These are phyloP conservation scores for Sanderia malayensis DNA, from an alignment of 30 jellyfish, hydroid and myxozoan genomes.

Conservation along the genomic window DNA sequence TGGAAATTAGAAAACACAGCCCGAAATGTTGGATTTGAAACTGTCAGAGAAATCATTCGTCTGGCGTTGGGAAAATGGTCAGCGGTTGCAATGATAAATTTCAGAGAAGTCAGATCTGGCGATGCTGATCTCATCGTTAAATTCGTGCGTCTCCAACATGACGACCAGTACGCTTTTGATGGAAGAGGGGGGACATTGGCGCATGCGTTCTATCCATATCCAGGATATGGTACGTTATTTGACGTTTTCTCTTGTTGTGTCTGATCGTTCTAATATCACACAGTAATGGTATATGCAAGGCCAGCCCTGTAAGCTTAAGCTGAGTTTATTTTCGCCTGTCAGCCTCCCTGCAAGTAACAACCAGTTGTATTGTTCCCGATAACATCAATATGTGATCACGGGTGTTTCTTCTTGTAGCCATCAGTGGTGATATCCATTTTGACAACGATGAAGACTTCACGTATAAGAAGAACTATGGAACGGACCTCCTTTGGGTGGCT, in stretches of 20 bases:
- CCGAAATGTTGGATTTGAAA: not conserved
- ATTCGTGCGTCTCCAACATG: slow-evolving; percentile 11
- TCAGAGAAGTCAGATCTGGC: slow-evolving; percentile 7
- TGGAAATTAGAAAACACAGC: slow-evolving; percentile 61
- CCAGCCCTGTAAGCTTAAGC: too few species aligned
- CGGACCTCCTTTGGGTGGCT: slow-evolving; percentile 76
- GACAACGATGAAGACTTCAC: slow-evolving; percentile 87
- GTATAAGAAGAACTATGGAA: slow-evolving; percentile 2
- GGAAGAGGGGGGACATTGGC: slow-evolving; percentile 93
- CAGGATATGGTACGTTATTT: slow-evolving; percentile 34
- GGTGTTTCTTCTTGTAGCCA: slow-evolving; percentile 9
- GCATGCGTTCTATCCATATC: slow-evolving; percentile 85
- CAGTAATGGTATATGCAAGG: too few species aligned
- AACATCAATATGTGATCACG: too few species aligned
- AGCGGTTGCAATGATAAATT: slow-evolving; percentile 29
- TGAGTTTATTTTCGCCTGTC: too few species aligned
- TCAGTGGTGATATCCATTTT: slow-evolving; percentile 86
- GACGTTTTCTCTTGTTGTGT: slow-evolving; percentile 3
- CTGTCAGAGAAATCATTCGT: slow-evolving; percentile 12
- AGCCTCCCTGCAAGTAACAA: too few species aligned
- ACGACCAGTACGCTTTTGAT: slow-evolving; percentile 61
- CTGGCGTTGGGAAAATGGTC: slow-evolving; percentile 48
- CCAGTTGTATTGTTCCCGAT: too few species aligned
- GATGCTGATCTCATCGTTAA: slow-evolving; percentile 40
- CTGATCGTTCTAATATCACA: too few species aligned